Percentiles rank a stretch among this genome's conserved stretches.
These are phyloP conservation scores for Tychaedon coryphoeus DNA, from an alignment of 2,113 vertebrate species.

Conservation along the genomic window DNA sequence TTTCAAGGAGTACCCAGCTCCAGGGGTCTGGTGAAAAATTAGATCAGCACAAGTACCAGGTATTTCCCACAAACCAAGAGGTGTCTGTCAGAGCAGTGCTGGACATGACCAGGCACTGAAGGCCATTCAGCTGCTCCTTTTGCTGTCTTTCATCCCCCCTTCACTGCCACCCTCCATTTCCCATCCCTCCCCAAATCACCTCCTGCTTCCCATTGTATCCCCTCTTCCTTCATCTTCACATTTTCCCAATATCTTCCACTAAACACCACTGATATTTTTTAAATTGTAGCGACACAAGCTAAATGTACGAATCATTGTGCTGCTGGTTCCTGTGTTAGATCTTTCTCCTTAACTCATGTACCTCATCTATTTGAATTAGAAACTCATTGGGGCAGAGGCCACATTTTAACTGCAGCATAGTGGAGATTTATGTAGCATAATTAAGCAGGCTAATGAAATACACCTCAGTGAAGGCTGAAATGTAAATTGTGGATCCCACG, in stretches of 20 bases:
- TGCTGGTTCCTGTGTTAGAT: not conserved
- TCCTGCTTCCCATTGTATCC: not conserved
- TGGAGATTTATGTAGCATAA: not conserved
- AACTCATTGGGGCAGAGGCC: not conserved
- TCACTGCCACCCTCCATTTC: not conserved
- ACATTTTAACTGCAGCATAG: not conserved
- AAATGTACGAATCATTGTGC: not conserved
- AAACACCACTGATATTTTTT: not conserved
- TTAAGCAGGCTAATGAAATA: conserved; percentile 3
- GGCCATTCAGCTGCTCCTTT: not conserved
- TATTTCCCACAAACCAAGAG: not conserved
- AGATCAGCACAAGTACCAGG: not conserved
- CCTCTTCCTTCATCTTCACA: not conserved
- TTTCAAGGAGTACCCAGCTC: not conserved
- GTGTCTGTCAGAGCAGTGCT: not conserved
- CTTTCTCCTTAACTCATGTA: not conserved
- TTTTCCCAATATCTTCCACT: not conserved
- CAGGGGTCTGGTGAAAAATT: not conserved
- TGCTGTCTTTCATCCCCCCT: not conserved
- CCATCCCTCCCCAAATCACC: not conserved
- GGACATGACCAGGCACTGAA: not conserved
- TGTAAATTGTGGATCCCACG: not conserved
- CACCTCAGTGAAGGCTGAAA: not conserved
- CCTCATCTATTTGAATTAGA: not conserved
- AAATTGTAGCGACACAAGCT: not conserved